Percentiles rank a stretch among this genome's conserved stretches.
phyloP scores from a whole-genome alignment of 2,113 vertebrate species.

The Paralichthys olivaceus region DNA sequence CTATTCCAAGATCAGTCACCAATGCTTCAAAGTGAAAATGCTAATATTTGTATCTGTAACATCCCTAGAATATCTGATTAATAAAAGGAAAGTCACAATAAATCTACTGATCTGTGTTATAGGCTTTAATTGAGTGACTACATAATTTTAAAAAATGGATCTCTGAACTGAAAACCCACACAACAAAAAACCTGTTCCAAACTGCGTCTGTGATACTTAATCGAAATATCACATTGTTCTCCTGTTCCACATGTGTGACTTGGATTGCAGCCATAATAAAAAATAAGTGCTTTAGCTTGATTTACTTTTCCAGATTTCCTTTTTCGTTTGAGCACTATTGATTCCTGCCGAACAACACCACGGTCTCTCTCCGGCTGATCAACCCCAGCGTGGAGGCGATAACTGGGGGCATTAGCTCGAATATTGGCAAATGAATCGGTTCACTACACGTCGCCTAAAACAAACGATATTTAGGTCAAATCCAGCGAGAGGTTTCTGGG shows the following conservation, averaged over 20 bases:
- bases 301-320: neutral
- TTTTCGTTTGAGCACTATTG: slow-evolving; percentile 22
- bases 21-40: too few relatives aligned
- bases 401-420: neutral
- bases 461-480: slow-evolving; percentile 71
- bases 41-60: too few relatives aligned
- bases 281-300: neutral
- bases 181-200: too few relatives aligned
- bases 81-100: too few relatives aligned
- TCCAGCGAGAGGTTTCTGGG: slow-evolving; percentile 5
- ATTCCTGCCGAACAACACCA: neutral
- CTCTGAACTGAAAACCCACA: too few relatives aligned
- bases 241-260: slow-evolving; percentile 39
- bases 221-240: slow-evolving; percentile 39
- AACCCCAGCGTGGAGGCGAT: slow-evolving; percentile 4
- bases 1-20: too few relatives aligned
- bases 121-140: too few relatives aligned
- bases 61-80: too few relatives aligned
- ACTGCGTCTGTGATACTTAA: slow-evolving; percentile 3
- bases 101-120: too few relatives aligned
- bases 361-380: neutral
- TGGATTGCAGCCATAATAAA: slow-evolving; percentile 49
- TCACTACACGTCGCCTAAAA: slow-evolving; percentile 54
- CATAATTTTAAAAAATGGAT: too few relatives aligned
- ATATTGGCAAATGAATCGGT: slow-evolving; percentile 35